Evolutionary conservation across 2,888 invertebrate genomes (phyloP).

Genomic region (Sympetrum striolatum): DNA sequence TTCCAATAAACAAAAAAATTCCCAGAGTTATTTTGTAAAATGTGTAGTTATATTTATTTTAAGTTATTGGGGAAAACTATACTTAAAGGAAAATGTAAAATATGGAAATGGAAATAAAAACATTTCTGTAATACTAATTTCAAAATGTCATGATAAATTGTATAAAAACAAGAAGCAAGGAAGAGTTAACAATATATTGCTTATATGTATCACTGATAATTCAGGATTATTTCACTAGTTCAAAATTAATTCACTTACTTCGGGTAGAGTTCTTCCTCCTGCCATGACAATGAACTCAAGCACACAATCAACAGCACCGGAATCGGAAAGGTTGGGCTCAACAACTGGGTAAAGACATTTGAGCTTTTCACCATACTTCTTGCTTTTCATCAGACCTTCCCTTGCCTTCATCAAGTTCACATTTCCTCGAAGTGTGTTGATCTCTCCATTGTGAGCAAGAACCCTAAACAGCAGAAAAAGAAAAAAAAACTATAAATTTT

Average conservation of each 20-base stretch:
- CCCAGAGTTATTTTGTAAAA: too few species aligned
- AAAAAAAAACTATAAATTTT: neutral
- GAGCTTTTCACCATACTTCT: slow-evolving; percentile 81
- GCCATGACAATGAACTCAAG: slow-evolving; percentile 95
- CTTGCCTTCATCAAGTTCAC: slow-evolving; percentile 98
- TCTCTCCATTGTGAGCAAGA: slow-evolving; percentile 98
- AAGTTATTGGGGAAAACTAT: too few species aligned
- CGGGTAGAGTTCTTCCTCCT: slow-evolving; percentile 88
- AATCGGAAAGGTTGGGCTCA: slow-evolving; percentile 96
- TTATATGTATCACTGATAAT: too few species aligned
- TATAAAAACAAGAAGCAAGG: too few species aligned
- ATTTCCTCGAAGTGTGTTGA: slow-evolving; percentile 97
- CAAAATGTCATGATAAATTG: too few species aligned
- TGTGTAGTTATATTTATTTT: too few species aligned
- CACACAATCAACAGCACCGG: slow-evolving; percentile 97
- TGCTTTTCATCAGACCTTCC: slow-evolving; percentile 95
- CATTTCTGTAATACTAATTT: too few species aligned
- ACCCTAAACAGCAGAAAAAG: slow-evolving; percentile 64
- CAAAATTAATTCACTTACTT: slow-evolving; percentile 61
- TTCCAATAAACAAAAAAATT: too few species aligned
- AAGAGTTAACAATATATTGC: too few species aligned
- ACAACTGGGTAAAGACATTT: slow-evolving; percentile 95
- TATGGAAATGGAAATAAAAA: too few species aligned
- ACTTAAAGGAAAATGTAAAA: too few species aligned
- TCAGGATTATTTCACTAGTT: too few species aligned